Conservation (phyloP, 2,888 invertebrate genomes). For the Apamea sordens region DNA sequence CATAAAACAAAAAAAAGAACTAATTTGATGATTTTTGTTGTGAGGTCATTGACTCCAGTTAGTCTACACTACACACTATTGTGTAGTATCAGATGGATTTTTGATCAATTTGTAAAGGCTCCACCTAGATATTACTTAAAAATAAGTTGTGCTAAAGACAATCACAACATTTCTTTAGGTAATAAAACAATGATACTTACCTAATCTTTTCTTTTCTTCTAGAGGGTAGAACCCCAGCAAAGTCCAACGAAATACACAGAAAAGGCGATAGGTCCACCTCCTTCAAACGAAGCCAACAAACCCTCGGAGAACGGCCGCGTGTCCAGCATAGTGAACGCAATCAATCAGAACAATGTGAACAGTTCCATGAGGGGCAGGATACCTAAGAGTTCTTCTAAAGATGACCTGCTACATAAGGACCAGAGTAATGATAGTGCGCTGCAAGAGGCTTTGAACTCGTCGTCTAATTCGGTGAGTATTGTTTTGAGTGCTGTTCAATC, state of each 20-base stretch:
- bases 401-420: constrained; percentile 84
- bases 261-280: constrained; percentile 81
- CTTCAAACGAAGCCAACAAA: constrained; percentile 71
- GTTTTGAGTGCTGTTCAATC: too few relatives aligned
- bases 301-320: constrained; percentile 84
- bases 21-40: too few relatives aligned
- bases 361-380: constrained; percentile 83
- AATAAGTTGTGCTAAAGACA: background rate
- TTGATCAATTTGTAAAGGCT: too few relatives aligned
- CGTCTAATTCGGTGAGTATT: constrained; percentile 84
- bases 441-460: constrained; percentile 86
- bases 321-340: constrained; percentile 86
- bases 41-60: too few relatives aligned
- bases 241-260: constrained; percentile 86
- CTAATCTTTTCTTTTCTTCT: constrained; percentile 60
- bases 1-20: too few relatives aligned
- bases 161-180: too few relatives aligned
- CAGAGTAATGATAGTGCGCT: constrained; percentile 78
- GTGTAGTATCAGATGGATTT: background rate
- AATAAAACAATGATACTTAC: background rate
- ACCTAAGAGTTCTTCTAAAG: constrained; percentile 87
- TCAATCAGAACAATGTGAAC: constrained; percentile 80
- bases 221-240: constrained; percentile 88
- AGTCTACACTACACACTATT: too few relatives aligned
- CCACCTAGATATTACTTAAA: background rate